Percentiles rank a stretch among this genome's conserved stretches.
phyloP scores from a whole-genome alignment of 2,888 invertebrate genomes.

The Chalcis sispes region DNA sequence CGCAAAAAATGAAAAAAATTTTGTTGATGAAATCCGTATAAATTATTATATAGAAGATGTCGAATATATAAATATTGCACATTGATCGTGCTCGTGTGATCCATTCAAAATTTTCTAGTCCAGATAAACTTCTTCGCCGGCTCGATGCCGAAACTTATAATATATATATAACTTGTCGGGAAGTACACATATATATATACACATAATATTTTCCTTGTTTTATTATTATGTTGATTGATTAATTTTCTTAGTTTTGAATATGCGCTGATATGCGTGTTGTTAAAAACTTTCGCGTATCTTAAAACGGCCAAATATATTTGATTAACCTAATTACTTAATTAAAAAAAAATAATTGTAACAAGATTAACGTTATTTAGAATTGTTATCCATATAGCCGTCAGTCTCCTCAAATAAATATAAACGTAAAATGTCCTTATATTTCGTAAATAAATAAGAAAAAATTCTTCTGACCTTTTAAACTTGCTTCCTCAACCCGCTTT shows the following conservation, averaged over 20 bases:
- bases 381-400: slow-evolving; percentile 34
- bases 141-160: slow-evolving; percentile 42
- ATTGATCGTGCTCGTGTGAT: slow-evolving; percentile 39
- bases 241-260: slow-evolving; percentile 50
- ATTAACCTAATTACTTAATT: slow-evolving; percentile 45
- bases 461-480: slow-evolving; percentile 31
- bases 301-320: slow-evolving; percentile 66
- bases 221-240: slow-evolving; percentile 47
- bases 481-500: slow-evolving; percentile 28
- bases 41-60: background rate
- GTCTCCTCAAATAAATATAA: slow-evolving; percentile 52
- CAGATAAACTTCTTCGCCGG: slow-evolving; percentile 63
- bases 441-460: slow-evolving; percentile 26
- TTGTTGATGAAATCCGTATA: slow-evolving; percentile 13
- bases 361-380: slow-evolving; percentile 35
- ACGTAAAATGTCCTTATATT: slow-evolving; percentile 24
- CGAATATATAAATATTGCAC: slow-evolving; percentile 11
- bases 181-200: slow-evolving; percentile 24
- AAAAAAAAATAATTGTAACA: slow-evolving; percentile 56
- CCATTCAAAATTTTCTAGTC: slow-evolving; percentile 73
- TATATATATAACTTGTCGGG: slow-evolving; percentile 9
- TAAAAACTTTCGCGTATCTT: slow-evolving; percentile 55
- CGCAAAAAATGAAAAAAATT: slow-evolving; percentile 10
- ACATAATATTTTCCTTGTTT: slow-evolving; percentile 10
- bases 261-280: slow-evolving; percentile 1